Evolutionary conservation across 2,888 invertebrate genomes (phyloP).

Genomic region (Andrena minutula): DNA sequence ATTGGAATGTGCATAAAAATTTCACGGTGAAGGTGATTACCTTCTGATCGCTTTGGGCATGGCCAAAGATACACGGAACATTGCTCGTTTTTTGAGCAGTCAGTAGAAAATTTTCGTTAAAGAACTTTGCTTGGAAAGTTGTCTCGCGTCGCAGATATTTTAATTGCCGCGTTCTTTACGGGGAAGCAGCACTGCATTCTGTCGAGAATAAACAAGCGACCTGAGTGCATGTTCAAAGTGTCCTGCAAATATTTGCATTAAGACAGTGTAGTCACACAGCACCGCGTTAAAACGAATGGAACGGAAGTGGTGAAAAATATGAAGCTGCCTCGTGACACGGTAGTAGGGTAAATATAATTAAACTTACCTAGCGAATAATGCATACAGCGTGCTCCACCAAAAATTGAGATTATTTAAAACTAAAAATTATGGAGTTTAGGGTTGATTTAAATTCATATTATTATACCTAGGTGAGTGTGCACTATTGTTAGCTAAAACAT

Average conservation of each 20-base stretch:
- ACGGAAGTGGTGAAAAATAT: conserved; percentile 3
- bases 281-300: conserved; percentile 34
- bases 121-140: neutral
- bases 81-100: too few relatives aligned
- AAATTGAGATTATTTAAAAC: too few relatives aligned
- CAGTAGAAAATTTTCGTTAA: neutral
- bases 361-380: conserved; percentile 42
- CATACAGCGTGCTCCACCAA: neutral
- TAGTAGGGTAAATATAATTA: conserved; percentile 27
- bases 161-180: neutral
- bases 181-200: neutral
- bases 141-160: neutral
- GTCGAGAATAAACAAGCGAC: conserved; percentile 36
- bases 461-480: too few relatives aligned
- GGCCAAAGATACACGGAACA: too few relatives aligned
- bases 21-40: neutral
- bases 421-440: neutral
- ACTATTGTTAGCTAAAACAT: too few relatives aligned
- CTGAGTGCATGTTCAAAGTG: conserved; percentile 29
- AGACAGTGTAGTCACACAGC: conserved; percentile 10
- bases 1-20: neutral
- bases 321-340: conserved; percentile 1
- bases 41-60: too few relatives aligned
- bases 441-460: neutral
- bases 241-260: conserved; percentile 48